These are phyloP conservation scores for Florisuga fusca DNA, from an alignment of 2,797 vertebrate species.

Conservation along the genomic window DNA sequence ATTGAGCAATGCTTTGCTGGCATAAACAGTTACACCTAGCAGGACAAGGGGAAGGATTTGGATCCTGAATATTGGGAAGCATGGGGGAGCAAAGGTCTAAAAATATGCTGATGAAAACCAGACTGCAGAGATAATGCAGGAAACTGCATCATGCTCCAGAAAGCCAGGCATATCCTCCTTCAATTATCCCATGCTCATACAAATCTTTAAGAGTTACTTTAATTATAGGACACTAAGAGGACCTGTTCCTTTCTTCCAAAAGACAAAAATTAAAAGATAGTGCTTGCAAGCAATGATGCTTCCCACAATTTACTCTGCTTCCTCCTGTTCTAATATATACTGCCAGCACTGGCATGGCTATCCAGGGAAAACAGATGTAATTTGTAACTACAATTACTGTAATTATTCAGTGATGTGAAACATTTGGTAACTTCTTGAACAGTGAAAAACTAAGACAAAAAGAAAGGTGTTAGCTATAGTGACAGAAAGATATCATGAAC, in stretches of 20 bases:
- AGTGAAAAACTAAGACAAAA: background rate
- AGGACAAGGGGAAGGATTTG: background rate
- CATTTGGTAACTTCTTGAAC: background rate
- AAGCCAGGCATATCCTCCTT: background rate
- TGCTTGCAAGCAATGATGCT: background rate
- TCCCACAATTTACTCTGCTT: background rate
- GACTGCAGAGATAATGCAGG: background rate
- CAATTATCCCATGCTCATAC: background rate
- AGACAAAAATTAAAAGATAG: background rate
- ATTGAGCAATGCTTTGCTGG: background rate
- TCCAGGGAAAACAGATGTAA: constrained; percentile 36
- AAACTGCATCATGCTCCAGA: background rate
- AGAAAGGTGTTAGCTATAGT: background rate
- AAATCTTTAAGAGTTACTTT: background rate
- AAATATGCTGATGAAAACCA: background rate
- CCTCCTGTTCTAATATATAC: background rate
- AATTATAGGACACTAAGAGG: background rate
- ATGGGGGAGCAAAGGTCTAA: background rate
- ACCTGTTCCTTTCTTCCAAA: background rate
- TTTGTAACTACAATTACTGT: background rate
- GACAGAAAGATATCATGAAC: background rate
- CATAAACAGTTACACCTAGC: background rate
- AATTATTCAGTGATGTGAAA: constrained; percentile 11
- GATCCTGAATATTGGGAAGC: background rate
- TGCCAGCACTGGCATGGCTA: background rate